Conservation (phyloP, 2,888 invertebrate genomes). For the Cactoblastis cactorum region DNA sequence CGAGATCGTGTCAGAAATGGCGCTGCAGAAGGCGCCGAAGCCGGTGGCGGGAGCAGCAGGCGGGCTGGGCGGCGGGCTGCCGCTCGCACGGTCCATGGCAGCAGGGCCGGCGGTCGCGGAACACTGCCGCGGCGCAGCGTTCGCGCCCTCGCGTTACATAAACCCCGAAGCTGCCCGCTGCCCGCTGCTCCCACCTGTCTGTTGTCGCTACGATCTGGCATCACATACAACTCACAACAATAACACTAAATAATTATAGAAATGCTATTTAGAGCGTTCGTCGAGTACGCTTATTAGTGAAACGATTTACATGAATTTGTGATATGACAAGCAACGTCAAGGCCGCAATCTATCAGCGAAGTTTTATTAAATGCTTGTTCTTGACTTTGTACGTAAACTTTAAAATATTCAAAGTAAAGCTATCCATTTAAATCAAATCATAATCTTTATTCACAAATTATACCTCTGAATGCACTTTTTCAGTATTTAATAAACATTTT, state of each 20-base stretch:
- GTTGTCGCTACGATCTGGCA: constrained; percentile 72
- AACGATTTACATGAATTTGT: constrained; percentile 42
- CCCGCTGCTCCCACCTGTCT: constrained; percentile 71
- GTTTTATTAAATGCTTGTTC: neutral
- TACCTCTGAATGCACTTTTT: too few species aligned
- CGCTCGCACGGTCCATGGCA: constrained; percentile 61
- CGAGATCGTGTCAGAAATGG: constrained; percentile 73
- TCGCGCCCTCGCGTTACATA: constrained; percentile 63
- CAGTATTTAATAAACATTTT: too few species aligned
- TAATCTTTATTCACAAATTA: too few species aligned
- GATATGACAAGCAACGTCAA: neutral
- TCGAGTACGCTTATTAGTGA: constrained; percentile 39
- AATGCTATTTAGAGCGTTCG: constrained; percentile 56
- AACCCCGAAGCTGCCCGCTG: constrained; percentile 49
- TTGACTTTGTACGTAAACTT: neutral
- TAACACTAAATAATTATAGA: constrained; percentile 76
- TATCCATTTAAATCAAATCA: neutral
- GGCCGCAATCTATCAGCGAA: neutral
- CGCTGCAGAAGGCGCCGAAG: constrained; percentile 76
- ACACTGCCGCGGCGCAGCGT: constrained; percentile 59
- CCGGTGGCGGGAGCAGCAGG: constrained; percentile 53
- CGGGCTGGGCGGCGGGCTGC: constrained; percentile 48
- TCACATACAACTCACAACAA: constrained; percentile 68
- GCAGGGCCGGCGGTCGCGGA: constrained; percentile 53
- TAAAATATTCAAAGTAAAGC: neutral